Conservation (phyloP, 2,113 vertebrate species). For the Pleuronectes platessa region DNA sequence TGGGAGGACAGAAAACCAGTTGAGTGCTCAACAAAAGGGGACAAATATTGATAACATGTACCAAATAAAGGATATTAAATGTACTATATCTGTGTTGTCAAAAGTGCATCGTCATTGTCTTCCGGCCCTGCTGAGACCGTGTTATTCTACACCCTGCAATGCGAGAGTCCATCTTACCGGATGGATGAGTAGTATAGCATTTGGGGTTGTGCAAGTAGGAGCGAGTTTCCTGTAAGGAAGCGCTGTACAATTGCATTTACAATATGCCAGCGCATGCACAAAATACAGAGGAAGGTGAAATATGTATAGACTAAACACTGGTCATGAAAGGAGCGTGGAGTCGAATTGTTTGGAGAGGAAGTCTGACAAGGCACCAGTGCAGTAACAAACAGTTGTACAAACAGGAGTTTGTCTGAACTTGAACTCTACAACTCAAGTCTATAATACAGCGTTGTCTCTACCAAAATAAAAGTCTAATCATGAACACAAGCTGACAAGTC, state of each 20-base stretch:
- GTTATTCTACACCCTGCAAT: slow-evolving; percentile 42
- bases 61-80: not conserved
- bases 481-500: not conserved
- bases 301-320: slow-evolving; percentile 36
- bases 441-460: not conserved
- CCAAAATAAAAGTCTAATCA: not conserved
- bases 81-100: slow-evolving; percentile 24
- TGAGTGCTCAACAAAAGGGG: not conserved
- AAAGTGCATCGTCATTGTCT: slow-evolving; percentile 28
- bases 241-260: slow-evolving; percentile 39
- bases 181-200: slow-evolving; percentile 58
- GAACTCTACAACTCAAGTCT: not conserved
- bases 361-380: slow-evolving; percentile 6
- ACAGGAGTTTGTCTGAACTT: not conserved
- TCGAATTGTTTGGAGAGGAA: slow-evolving; percentile 13
- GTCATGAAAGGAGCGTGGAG: slow-evolving; percentile 25
- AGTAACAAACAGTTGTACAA: not conserved
- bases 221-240: slow-evolving; percentile 61
- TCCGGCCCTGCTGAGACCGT: slow-evolving; percentile 32
- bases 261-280: slow-evolving; percentile 35
- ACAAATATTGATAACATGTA: not conserved
- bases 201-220: slow-evolving; percentile 50
- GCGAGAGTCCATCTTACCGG: slow-evolving; percentile 48
- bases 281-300: slow-evolving; percentile 38
- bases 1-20: not conserved